Conservation (phyloP, 2,113 vertebrate genomes). For the Pongo pygmaeus region DNA sequence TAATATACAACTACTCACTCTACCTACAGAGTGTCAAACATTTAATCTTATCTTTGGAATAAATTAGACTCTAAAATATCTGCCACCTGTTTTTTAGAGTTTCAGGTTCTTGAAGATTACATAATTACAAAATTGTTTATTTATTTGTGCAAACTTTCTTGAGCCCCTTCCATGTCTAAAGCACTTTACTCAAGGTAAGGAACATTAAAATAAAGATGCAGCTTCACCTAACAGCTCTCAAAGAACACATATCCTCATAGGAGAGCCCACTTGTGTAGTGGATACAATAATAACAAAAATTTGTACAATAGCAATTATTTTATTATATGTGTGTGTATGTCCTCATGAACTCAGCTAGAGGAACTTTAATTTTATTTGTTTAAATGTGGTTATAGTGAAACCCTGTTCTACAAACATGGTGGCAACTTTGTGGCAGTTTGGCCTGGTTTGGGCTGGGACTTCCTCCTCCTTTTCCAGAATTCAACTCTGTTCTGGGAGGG, state of each 20-base stretch:
- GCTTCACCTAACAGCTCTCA: neutral
- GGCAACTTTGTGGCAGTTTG: neutral
- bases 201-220: neutral
- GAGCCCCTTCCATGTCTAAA: neutral
- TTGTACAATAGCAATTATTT: neutral
- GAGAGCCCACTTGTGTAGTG: neutral
- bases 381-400: neutral
- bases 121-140: neutral
- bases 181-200: neutral
- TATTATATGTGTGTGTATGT: neutral
- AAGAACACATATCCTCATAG: neutral
- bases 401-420: neutral
- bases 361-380: neutral
- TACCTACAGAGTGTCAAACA: neutral
- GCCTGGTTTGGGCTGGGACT: rapidly evolving
- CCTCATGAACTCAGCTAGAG: neutral
- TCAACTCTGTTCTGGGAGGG: neutral
- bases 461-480: neutral
- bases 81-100: neutral
- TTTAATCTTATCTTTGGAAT: neutral
- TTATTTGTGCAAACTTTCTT: neutral
- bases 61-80: neutral
- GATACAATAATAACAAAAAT: neutral
- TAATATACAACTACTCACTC: neutral
- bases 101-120: neutral